Evolutionary conservation across 2,797 vertebrate species (phyloP).

Genomic region (Chaetodon trifasciatus): DNA sequence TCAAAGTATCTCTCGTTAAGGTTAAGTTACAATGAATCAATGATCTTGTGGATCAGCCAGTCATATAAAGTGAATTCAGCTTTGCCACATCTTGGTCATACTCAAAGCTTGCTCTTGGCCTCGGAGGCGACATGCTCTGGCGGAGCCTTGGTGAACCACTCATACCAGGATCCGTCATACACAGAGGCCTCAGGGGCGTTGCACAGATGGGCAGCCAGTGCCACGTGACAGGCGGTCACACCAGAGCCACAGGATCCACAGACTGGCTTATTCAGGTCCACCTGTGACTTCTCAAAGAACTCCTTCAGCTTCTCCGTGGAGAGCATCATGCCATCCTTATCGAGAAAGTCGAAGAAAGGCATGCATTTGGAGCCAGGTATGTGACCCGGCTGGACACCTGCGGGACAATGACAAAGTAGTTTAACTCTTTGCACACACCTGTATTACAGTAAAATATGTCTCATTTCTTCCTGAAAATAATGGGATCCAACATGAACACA

Average conservation of each 20-base stretch:
- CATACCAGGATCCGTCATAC: slow-evolving; percentile 91
- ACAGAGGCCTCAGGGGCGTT: slow-evolving; percentile 85
- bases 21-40: not conserved
- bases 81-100: not conserved
- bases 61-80: too few species aligned
- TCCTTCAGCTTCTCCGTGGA: slow-evolving; percentile 82
- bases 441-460: not conserved
- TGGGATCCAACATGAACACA: too few species aligned
- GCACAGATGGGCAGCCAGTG: slow-evolving; percentile 89
- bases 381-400: slow-evolving; percentile 81
- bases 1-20: not conserved
- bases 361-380: slow-evolving; percentile 90
- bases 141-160: slow-evolving; percentile 90
- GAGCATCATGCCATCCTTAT: slow-evolving; percentile 85
- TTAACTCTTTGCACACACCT: not conserved
- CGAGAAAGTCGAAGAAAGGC: slow-evolving; percentile 88
- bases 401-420: not conserved
- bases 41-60: not conserved
- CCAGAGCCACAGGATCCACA: slow-evolving; percentile 90
- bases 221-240: slow-evolving; percentile 91
- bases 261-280: slow-evolving; percentile 87
- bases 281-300: slow-evolving; percentile 83
- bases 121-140: slow-evolving; percentile 85
- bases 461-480: too few species aligned
- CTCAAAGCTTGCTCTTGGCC: slow-evolving; percentile 62